Base-by-base conservation (phyloP, 2,888 invertebrate species). In the Hemaris fuciformis region DNA sequence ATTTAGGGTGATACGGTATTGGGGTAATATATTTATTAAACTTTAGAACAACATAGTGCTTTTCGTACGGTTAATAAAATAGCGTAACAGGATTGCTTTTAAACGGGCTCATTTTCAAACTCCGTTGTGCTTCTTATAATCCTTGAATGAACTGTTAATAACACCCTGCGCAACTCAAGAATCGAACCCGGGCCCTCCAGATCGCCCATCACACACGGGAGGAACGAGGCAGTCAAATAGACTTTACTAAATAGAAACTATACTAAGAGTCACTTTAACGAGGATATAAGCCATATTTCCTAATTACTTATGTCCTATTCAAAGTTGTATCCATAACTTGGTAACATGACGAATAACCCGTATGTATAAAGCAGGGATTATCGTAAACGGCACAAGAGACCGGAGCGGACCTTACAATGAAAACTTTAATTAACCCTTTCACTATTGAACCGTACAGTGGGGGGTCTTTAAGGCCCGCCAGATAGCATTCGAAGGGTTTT, bases 401-500 rank as follows among this genome's bases (percentile, higher is more conserved):
- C 48, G 15, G 10, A 18, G 48, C 48, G 48, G 25, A 53, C 25
- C 23, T 34, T 27, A 75, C 71, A 77, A 72, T 74, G 66, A 69
- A 57, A 61, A 45, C 64, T 64, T 63, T 72, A 76, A 77, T 76
- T 77, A 73, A 57, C 57, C 34, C 27, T 38, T 45, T 45, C 43
- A 48, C 48, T 60, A 60, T 60, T 60, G 60, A 78, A 74, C 74
- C 72, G 68, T 68, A 69, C 64, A 53, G 58, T 65, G 48, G 27
- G 62, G 70, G 76, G 72, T 73, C 66, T 72, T 72, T 68, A 43
- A 68, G 67, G 69, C 73, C 75, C 73, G 31, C 66, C 60, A 69
- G 75, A 75, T 76, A 77, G 67, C 71, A 70, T 68, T 66, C 67
- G 71, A 77, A 77, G 80, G 85, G 82, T 82, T 87, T 79, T 79